Evolutionary conservation across 2,113 vertebrate genomes (phyloP), one percentile per base, ranked within the genome.

Genomic region (Cryptotis parvus): DNA sequence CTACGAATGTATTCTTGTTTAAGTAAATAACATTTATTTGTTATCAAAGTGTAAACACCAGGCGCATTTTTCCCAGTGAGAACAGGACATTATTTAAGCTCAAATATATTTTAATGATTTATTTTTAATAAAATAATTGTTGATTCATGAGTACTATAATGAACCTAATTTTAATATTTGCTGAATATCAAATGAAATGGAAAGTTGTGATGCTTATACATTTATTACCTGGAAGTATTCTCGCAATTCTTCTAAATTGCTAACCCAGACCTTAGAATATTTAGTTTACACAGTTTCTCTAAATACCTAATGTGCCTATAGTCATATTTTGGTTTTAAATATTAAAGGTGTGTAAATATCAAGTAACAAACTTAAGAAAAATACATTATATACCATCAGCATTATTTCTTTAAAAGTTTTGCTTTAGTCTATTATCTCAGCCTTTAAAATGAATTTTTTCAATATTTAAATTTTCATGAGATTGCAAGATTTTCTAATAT

Each of bases 141-240:
- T 76, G 66, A 81, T 70, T 86, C 8, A 76, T 52, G 83, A 90
- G 29, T 76, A 78, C n/a, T 52, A 79, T 16, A 78, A 84, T 77
- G 14, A 49, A 81, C 63, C 27, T 83, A 76, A 39, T 69, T 12
- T 79, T 49, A 85, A 89, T 72, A 66, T 58, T 79, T 24, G 75
- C 24, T 75, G 65, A 78, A 41, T 77, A 80, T 31, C 82, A 85
- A 89, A 33, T 90, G 18, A 93, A 74, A 88, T 69, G 83, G 12
- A 87, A 79, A 31, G 15, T 31, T 73, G 6, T 68, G 72, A 80
- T 26, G 41, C 16, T 41, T 41, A 74, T 0, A 4, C 35, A 49
- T 49, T 7, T 49, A 49, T 49, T 49, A 1, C 18, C 33, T n/a
- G 11, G 27, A 35, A 73, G 11, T 15, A 55, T 24, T 79, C 29